Conservation (phyloP, 2,797 vertebrate species). For the Lepilemur septentrionalis region DNA sequence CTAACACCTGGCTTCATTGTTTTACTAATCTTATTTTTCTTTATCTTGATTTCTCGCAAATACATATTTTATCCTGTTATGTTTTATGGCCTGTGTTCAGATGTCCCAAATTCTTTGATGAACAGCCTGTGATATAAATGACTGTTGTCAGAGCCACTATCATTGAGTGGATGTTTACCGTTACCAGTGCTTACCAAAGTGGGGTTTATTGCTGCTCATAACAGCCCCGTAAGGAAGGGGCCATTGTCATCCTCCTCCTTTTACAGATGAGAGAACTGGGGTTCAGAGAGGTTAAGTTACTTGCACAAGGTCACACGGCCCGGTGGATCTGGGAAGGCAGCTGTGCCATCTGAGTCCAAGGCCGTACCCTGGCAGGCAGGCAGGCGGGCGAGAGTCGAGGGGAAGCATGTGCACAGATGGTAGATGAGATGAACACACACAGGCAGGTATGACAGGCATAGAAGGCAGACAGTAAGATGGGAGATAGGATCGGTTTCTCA, state of each 20-base stretch:
- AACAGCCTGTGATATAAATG: conserved; percentile 1
- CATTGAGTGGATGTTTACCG: not conserved
- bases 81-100: conserved; percentile 46
- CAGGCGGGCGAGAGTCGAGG: not conserved
- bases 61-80: conserved; percentile 52
- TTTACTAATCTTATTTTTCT: conserved; percentile 42
- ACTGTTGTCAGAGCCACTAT: conserved; percentile 22
- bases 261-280: not conserved
- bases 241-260: not conserved
- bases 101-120: conserved; percentile 38
- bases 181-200: not conserved
- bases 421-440: not conserved
- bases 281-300: not conserved
- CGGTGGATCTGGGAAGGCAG: not conserved
- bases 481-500: conserved; percentile 36
- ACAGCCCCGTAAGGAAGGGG: not conserved
- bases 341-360: not conserved
- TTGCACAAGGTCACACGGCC: not conserved
- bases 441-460: not conserved
- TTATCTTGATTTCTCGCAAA: conserved; percentile 54
- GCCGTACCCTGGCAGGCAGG: not conserved
- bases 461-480: not conserved
- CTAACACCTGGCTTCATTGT: conserved; percentile 9
- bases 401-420: not conserved
- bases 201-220: not conserved